phyloP scores from a whole-genome alignment of 2,888 invertebrate species.

The Heliconius aoede region DNA sequence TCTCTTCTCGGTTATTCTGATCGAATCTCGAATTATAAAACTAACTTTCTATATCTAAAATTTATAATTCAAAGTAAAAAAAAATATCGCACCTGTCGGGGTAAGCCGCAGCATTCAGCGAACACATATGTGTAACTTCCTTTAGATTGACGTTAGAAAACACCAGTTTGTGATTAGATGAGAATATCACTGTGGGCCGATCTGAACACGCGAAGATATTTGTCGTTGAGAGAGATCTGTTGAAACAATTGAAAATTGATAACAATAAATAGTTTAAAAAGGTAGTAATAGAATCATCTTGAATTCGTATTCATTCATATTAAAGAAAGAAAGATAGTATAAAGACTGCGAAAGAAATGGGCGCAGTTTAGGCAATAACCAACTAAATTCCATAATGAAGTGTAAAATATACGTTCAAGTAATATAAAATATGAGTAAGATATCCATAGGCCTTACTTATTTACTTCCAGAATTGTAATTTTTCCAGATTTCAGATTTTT shows the following conservation, averaged over 20 bases:
- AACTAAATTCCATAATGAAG: too few relatives aligned
- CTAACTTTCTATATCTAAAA: too few relatives aligned
- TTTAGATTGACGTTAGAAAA: slow-evolving; percentile 99
- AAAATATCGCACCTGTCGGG: slow-evolving; percentile 89
- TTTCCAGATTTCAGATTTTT: too few relatives aligned
- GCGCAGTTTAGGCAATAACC: too few relatives aligned
- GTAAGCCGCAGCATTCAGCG: slow-evolving; percentile 96
- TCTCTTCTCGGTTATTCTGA: not conserved
- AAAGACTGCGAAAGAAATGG: too few relatives aligned
- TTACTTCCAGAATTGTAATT: too few relatives aligned
- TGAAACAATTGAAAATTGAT: not conserved
- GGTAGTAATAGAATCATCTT: not conserved
- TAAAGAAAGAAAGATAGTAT: too few relatives aligned
- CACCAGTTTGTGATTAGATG: slow-evolving; percentile 98
- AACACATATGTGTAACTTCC: slow-evolving; percentile 99
- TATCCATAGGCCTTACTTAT: too few relatives aligned
- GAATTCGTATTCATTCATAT: too few relatives aligned
- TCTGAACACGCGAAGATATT: slow-evolving; percentile 99
- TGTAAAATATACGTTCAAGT: too few relatives aligned
- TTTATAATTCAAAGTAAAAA: not conserved
- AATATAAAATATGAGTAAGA: too few relatives aligned
- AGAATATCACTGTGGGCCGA: slow-evolving; percentile 99
- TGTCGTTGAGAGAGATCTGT: slow-evolving; percentile 92
- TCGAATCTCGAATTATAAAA: not conserved
- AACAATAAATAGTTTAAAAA: not conserved